A percentile compares a stretch with the other conserved stretches of the same genome.
Conservation (phyloP, 2,113 vertebrate species). For the Columba janthina region DNA sequence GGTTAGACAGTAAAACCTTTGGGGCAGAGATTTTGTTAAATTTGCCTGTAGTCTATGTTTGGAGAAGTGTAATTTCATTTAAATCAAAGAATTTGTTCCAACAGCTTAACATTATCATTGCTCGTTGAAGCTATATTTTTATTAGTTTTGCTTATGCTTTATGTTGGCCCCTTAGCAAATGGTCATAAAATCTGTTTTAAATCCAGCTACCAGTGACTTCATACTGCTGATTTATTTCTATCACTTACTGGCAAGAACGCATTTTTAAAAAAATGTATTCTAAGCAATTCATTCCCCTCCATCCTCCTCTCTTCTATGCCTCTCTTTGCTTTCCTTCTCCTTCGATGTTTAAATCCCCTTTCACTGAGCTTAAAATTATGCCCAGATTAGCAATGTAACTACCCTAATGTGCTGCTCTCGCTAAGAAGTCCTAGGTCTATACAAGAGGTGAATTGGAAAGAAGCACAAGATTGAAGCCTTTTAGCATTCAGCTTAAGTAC, state of each 20-base stretch:
- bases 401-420: slow-evolving; percentile 53
- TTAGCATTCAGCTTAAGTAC: slow-evolving; percentile 68
- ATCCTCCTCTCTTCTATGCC: not conserved
- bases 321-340: not conserved
- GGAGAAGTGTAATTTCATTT: not conserved
- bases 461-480: slow-evolving; percentile 53
- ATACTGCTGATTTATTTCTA: slow-evolving; percentile 59
- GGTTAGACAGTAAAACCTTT: not conserved
- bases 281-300: not conserved
- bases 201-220: slow-evolving; percentile 38
- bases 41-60: not conserved
- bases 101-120: not conserved
- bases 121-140: slow-evolving; percentile 25
- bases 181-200: slow-evolving; percentile 56
- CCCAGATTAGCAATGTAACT: slow-evolving; percentile 41
- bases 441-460: slow-evolving; percentile 56
- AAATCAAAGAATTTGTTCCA: slow-evolving; percentile 17
- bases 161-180: slow-evolving; percentile 39
- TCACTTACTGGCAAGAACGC: slow-evolving; percentile 55
- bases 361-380: slow-evolving; percentile 33
- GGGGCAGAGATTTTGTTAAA: not conserved
- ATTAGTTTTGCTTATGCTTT: slow-evolving; percentile 53
- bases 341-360: not conserved
- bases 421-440: slow-evolving; percentile 47
- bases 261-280: not conserved